Evolutionary conservation across 2,888 invertebrate species (phyloP), one percentile per base, ranked within the genome.

Genomic region (Saturnia japonica): DNA sequence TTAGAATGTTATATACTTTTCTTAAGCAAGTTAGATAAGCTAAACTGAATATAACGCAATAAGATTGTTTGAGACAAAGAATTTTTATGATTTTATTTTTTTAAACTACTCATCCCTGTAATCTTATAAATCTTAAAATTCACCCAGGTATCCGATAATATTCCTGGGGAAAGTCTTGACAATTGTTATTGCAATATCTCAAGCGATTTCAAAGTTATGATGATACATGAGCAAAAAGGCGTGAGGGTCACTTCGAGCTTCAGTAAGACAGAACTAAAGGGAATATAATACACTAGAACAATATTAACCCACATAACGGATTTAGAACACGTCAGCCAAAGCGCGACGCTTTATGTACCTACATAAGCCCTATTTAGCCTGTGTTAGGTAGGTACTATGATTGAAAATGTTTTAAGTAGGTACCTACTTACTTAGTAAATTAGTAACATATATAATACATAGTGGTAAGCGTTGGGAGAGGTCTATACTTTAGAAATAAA

Each of bases 241-340:
- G 11, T n/a, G 9, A 54, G 54, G 54, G n/a, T 7, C 22, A 54
- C 1, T 22, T 54, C 22, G n/a, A 54, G 54, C 54, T 54, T 22
- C 22, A 54, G n/a, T 54, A 22, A 54, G 11, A 54, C 22, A 22
- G 54, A 22, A 54, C 54, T 54, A 22, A n/a, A 54, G 54, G n/a
- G 51, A 51, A 8, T 51, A 51, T 51, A 51, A 51, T 51, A n/a
- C n/a, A 51, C 51, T 51, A 54, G 22, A 54, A 54, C 54, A 54
- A 54, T 54, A 54, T 22, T 54, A n/a, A 54, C 54, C 54, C 54
- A 54, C 22, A 54, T 54, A 54, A 54, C 22, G 11, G n/a, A 54
- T 22, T 54, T 54, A 54, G 54, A 54, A 22, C 54, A 22, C 54
- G n/a, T 54, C 54, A 22, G 22, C 22, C 22, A 54, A 22, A 54